These are phyloP conservation scores for Macrotus californicus DNA, from an alignment of 2,113 vertebrate genomes.

Conservation along the genomic window DNA sequence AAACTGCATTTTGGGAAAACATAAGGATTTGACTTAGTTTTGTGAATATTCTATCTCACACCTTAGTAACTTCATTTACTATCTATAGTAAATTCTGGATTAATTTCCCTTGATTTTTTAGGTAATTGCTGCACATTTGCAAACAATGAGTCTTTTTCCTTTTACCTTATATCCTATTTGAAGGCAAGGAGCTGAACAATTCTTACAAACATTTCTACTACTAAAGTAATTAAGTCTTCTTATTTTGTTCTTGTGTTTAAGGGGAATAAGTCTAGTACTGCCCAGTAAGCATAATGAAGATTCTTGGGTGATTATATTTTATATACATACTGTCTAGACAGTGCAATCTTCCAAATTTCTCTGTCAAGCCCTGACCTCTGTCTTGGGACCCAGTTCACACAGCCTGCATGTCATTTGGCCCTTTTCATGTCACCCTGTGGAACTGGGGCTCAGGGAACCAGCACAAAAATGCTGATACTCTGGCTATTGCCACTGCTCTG, in stretches of 20 bases:
- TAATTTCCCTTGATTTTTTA: not conserved
- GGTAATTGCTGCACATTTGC: not conserved
- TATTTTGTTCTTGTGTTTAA: not conserved
- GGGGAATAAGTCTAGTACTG: not conserved
- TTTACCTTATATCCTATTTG: not conserved
- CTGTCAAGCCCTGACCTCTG: not conserved
- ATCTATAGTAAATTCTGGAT: not conserved
- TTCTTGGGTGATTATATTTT: not conserved
- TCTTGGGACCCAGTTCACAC: not conserved
- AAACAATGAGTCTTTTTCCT: not conserved
- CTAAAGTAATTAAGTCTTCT: not conserved
- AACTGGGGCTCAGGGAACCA: not conserved
- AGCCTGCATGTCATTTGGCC: not conserved
- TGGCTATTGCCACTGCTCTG: not conserved
- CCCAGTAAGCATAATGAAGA: not conserved
- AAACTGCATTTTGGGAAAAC: not conserved
- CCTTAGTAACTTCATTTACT: not conserved
- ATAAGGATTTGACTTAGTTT: not conserved
- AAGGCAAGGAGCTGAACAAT: not conserved
- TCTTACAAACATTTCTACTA: not conserved
- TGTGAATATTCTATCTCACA: not conserved
- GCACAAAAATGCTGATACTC: not conserved
- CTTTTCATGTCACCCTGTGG: not conserved
- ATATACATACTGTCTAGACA: not conserved
- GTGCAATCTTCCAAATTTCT: not conserved